These are phyloP conservation scores for Heterotis niloticus DNA, from an alignment of 2,113 vertebrate species.

Conservation along the genomic window DNA sequence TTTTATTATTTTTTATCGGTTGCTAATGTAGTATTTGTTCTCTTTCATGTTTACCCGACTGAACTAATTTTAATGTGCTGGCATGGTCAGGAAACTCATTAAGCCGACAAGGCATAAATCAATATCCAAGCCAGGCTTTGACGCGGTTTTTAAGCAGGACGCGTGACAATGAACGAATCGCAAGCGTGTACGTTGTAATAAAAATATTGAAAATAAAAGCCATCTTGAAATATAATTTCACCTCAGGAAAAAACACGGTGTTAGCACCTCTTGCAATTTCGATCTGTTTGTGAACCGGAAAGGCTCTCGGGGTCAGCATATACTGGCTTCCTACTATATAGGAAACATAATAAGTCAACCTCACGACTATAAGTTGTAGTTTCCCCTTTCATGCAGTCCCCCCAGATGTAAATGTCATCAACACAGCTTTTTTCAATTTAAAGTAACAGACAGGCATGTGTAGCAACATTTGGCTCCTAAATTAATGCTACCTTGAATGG, in stretches of 20 bases:
- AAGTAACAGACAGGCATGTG: conserved; percentile 50
- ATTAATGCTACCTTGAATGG: conserved; percentile 51
- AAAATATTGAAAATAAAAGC: too few relatives aligned
- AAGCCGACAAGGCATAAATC: conserved; percentile 53
- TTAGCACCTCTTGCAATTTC: background rate
- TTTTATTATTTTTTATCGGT: conserved; percentile 44
- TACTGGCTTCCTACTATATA: too few relatives aligned
- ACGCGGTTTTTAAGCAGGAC: conserved; percentile 19
- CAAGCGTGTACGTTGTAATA: too few relatives aligned
- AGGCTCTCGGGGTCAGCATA: background rate
- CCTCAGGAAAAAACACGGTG: background rate
- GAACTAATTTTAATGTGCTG: conserved; percentile 45
- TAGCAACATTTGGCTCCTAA: conserved; percentile 43
- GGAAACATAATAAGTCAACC: conserved; percentile 4
- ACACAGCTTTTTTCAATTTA: conserved; percentile 45
- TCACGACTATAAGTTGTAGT: conserved; percentile 26
- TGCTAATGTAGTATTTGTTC: conserved; percentile 50
- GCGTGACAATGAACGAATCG: background rate
- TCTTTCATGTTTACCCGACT: conserved; percentile 34
- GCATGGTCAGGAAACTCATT: conserved; percentile 55
- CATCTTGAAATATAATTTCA: conserved; percentile 2
- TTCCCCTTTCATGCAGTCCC: conserved; percentile 18
- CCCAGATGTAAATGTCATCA: conserved; percentile 37
- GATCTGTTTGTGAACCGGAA: background rate
- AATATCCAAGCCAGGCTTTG: conserved; percentile 53